Evolutionary conservation across 2,797 vertebrate genomes (phyloP).

Genomic region (Toxotes lorentzi): DNA sequence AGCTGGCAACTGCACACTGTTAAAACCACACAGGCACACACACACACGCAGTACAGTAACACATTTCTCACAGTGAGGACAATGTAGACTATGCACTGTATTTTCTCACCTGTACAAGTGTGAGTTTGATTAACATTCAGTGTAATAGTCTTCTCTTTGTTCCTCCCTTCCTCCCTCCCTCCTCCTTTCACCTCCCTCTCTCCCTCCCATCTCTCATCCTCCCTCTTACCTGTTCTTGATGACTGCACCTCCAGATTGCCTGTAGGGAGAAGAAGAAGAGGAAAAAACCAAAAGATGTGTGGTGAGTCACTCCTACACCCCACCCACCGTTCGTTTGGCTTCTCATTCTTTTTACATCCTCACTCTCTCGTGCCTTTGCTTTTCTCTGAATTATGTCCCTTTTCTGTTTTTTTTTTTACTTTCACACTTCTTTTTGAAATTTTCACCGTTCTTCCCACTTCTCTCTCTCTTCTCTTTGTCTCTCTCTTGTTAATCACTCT

Average conservation of each 20-base stretch:
- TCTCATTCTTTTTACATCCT: slow-evolving; percentile 40
- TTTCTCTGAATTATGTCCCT: slow-evolving; percentile 11
- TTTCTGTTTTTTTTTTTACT: slow-evolving; percentile 54
- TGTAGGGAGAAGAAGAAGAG: slow-evolving; percentile 71
- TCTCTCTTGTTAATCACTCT: slow-evolving; percentile 74
- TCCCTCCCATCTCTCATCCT: slow-evolving; percentile 26
- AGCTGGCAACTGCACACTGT: slow-evolving; percentile 37
- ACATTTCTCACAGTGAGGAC: slow-evolving; percentile 39
- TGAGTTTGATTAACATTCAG: slow-evolving; percentile 79
- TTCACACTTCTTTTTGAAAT: slow-evolving; percentile 54
- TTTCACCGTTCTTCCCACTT: slow-evolving; percentile 44
- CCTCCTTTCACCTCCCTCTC: neutral
- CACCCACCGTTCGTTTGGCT: slow-evolving; percentile 44
- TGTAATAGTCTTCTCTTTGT: slow-evolving; percentile 63
- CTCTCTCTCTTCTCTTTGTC: slow-evolving; percentile 44
- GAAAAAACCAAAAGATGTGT: slow-evolving; percentile 61
- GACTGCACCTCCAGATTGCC: slow-evolving; percentile 89
- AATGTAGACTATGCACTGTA: slow-evolving; percentile 38
- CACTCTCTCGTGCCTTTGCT: slow-evolving; percentile 13
- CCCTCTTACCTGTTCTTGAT: slow-evolving; percentile 88
- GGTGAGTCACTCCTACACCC: slow-evolving; percentile 75
- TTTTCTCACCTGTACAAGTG: slow-evolving; percentile 70
- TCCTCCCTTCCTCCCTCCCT: slow-evolving; percentile 20
- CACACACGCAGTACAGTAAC: slow-evolving; percentile 22
- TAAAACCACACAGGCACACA: slow-evolving; percentile 21